Evolutionary conservation across 2,888 invertebrate species (phyloP).

Genomic region (Drosophila atroscutellata): DNA sequence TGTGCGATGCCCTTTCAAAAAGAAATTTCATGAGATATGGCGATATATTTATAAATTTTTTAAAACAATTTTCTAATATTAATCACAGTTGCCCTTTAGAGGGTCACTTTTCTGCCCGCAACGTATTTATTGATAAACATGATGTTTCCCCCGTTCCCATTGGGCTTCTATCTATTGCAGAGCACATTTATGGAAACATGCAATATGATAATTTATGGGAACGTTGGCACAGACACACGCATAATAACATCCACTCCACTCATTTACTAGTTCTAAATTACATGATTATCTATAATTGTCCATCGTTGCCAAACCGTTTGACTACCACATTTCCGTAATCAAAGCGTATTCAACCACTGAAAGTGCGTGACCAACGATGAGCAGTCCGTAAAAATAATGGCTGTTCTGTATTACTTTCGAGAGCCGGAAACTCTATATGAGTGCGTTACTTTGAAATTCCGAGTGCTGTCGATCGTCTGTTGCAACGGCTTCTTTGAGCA

Average conservation of each 20-base stretch:
- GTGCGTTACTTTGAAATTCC: conserved; percentile 46
- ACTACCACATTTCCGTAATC: not conserved
- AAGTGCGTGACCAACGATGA: not conserved
- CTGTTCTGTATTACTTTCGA: conserved; percentile 30
- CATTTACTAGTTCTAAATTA: conserved; percentile 4
- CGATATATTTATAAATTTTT: not conserved
- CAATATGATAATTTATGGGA: not conserved
- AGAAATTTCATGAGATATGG: conserved; percentile 24
- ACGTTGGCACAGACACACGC: no score
- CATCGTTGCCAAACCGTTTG: not conserved
- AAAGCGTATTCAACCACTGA: not conserved
- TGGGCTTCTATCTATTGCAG: no score
- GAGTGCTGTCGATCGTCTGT: conserved; percentile 61
- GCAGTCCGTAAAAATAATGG: conserved; percentile 11
- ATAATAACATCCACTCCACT: no score
- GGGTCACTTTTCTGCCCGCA: conserved; percentile 1
- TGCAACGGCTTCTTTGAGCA: conserved; percentile 63
- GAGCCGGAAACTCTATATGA: conserved; percentile 65
- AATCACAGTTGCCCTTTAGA: conserved; percentile 50
- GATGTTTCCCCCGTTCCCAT: no score
- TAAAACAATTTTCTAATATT: conserved; percentile 31
- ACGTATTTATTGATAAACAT: no score
- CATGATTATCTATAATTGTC: conserved; percentile 8
- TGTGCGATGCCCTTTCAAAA: conserved; percentile 39
- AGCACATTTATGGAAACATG: not conserved